phyloP scores from a whole-genome alignment of 2,888 invertebrate genomes.

The Lottia gigantea region DNA sequence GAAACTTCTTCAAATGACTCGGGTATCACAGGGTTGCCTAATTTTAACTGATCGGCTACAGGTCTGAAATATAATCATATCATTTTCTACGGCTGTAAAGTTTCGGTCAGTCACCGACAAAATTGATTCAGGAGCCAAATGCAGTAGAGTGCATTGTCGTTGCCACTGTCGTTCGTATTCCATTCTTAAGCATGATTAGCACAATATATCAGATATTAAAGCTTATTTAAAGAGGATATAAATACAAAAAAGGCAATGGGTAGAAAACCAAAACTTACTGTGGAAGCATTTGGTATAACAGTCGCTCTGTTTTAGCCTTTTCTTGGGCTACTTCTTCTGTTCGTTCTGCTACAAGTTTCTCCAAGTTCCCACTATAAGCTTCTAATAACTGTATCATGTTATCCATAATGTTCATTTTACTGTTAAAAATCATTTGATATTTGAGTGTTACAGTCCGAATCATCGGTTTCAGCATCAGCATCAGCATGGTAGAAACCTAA shows the following conservation, averaged over 20 bases:
- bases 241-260: too few relatives aligned
- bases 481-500: too few relatives aligned
- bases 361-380: constrained; percentile 61
- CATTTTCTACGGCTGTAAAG: too few relatives aligned
- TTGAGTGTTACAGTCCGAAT: too few relatives aligned
- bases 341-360: constrained; percentile 56
- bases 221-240: too few relatives aligned
- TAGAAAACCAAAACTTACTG: constrained; percentile 44
- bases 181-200: too few relatives aligned
- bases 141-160: too few relatives aligned
- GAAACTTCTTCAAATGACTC: constrained; percentile 59
- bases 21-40: constrained; percentile 55
- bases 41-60: constrained; percentile 63
- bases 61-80: constrained; percentile 37
- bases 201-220: too few relatives aligned
- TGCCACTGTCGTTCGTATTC: too few relatives aligned
- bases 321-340: constrained; percentile 61
- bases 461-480: too few relatives aligned
- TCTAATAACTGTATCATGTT: constrained; percentile 62
- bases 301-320: constrained; percentile 63
- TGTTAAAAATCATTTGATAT: constrained; percentile 24
- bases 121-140: too few relatives aligned
- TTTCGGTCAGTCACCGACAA: too few relatives aligned
- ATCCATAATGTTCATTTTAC: constrained; percentile 61
- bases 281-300: constrained; percentile 63